Evolutionary conservation across 1,140 invertebrate species (phyloP), one percentile per base, ranked within the genome.

Genomic region (Brachionus plicatilis): DNA sequence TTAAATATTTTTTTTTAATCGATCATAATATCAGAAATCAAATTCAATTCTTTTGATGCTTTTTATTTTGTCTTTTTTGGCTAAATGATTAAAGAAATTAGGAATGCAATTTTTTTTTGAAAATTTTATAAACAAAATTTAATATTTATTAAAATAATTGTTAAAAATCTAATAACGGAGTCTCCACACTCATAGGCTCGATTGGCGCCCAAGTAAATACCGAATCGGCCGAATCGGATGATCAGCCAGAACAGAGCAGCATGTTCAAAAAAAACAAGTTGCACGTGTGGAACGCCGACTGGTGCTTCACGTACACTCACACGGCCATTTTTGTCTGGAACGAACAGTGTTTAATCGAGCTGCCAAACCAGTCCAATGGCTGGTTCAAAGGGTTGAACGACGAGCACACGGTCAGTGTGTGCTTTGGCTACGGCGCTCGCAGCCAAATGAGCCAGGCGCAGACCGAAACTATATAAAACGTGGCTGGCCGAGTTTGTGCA

Each of bases 321-420:
- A 96, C 99, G 90, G 98, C 96, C 88, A 91, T 99, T 0, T 98
- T 97, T 88, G 92, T 98, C 41, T 98, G 96, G 96, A 95, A 94
- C 29, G 96, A 99, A 88, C 94, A 95, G 2, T 95, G 96, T 12
- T 96, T 96, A 4, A 90, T 99, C 14, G 97, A 99, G 90, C 92
- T 98, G n/a, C 97, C 95, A 43, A 98, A 98, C 88, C 96, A 96
- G 68, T 96, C 94, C 85, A 99, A 99, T 90, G 97, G 97, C 27
- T 99, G 97, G 97, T 98, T 99, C 89, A 92, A 96, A 68, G 99
- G 98, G 90, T 95, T 99, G 5, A 37, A 6, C 86, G 92, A 98
- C 2, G 96, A 99, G 91, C 95, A 95, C 3, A 98, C 98, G 91
- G 90, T 98, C 45, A 95, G 95, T 6, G 98, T 96, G 0, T 98